Percentiles rank a stretch among this genome's conserved stretches.
Conservation (phyloP, 1,140 invertebrate genomes). For the Drosophila auraria region DNA sequence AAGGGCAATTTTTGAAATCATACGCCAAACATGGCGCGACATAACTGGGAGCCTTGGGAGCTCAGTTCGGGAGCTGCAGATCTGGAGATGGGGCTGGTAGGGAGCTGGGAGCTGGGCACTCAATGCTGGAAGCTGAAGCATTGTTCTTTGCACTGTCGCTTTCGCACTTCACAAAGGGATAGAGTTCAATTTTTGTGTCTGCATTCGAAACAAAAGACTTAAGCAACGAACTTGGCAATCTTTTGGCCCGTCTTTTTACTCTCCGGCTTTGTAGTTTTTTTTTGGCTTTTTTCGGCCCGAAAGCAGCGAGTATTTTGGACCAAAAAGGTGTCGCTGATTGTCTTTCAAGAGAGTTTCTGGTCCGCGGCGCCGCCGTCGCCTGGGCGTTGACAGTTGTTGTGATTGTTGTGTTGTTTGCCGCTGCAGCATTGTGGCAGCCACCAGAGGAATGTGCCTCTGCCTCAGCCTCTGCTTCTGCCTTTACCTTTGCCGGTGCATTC, state of each 20-base stretch:
- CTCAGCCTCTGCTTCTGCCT: constrained; percentile 36
- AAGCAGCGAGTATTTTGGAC: constrained; percentile 76
- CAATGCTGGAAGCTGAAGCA: constrained; percentile 48
- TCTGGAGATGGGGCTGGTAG: constrained; percentile 13
- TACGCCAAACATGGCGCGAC: constrained; percentile 82
- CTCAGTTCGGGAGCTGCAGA: constrained; percentile 23
- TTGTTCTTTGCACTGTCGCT: constrained; percentile 83
- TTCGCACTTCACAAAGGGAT: constrained; percentile 83
- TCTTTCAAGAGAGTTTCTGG: constrained; percentile 82
- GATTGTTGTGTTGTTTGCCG: constrained; percentile 76
- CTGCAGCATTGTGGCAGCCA: constrained; percentile 64
- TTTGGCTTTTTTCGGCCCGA: constrained; percentile 24
- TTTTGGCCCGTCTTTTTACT: constrained; percentile 33
- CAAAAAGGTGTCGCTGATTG: constrained; percentile 84
- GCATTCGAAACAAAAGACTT: constrained; percentile 83
- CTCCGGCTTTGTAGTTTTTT: constrained; percentile 22
- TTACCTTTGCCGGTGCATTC: constrained; percentile 77
- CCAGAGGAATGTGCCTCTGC: constrained; percentile 66
- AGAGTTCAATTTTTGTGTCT: constrained; percentile 79
- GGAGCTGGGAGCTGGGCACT: constrained; percentile 6
- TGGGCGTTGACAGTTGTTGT: constrained; percentile 79
- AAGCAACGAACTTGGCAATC: constrained; percentile 76
- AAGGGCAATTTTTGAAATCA: constrained; percentile 84
- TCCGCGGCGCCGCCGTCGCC: constrained; percentile 75
- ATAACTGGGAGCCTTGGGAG: constrained; percentile 67